Conservation (phyloP, 92 coral and sea anemone genomes). For the Porites rus region DNA sequence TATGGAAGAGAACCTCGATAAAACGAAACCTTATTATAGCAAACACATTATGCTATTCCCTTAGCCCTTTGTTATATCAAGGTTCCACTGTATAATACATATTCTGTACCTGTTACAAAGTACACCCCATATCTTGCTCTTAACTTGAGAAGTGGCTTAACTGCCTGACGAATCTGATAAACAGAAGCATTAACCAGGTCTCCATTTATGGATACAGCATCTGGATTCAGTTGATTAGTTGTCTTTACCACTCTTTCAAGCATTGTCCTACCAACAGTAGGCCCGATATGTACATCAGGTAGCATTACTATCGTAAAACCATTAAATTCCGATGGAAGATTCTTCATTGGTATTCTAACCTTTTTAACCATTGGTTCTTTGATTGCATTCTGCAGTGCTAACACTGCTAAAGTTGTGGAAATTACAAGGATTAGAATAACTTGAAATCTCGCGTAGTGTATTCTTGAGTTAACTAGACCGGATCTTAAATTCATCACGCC, state of each 20-base stretch:
- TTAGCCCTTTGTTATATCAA: no score
- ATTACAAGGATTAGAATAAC: constrained; percentile 58
- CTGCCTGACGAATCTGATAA: constrained; percentile 83
- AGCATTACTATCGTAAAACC: constrained; percentile 78
- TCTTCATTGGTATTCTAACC: constrained; percentile 66
- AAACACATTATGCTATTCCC: no score
- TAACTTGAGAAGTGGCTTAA: constrained; percentile 80
- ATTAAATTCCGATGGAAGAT: constrained; percentile 71
- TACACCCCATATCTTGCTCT: constrained; percentile 85
- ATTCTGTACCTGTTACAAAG: constrained; percentile 75
- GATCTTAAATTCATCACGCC: constrained; percentile 31
- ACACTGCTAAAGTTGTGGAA: constrained; percentile 41
- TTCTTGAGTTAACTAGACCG: constrained; percentile 30
- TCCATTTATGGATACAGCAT: constrained; percentile 80
- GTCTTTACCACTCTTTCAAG: constrained; percentile 66
- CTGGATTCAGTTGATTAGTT: constrained; percentile 77
- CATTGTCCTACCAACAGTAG: constrained; percentile 80
- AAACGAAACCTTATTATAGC: no score
- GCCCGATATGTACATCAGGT: constrained; percentile 86
- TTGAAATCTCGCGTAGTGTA: constrained; percentile 58
- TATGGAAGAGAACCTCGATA: no score
- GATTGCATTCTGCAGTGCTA: constrained; percentile 66
- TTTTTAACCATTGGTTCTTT: constrained; percentile 62
- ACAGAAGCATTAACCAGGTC: constrained; percentile 86
- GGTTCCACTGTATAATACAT: no score